Conservation (phyloP, 1,140 invertebrate genomes). For the Brachionus rotundiformis region DNA sequence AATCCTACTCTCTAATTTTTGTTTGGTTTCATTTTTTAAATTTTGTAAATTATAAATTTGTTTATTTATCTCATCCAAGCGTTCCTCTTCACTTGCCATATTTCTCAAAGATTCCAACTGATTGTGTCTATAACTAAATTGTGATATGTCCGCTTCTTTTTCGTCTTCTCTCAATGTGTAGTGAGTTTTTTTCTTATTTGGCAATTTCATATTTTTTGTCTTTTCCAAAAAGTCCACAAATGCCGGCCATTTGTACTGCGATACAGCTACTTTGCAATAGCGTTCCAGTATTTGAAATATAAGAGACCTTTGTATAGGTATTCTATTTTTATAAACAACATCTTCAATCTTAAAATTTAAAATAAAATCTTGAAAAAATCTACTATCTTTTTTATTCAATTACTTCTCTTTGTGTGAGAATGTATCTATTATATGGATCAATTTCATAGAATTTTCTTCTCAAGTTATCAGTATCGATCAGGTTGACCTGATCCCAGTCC, state of each 20-base stretch:
- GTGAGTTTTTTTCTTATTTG: slow-evolving; percentile 42
- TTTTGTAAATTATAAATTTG: slow-evolving; percentile 51
- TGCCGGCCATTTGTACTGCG: slow-evolving; percentile 47
- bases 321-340: slow-evolving; percentile 49
- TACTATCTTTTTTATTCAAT: not conserved
- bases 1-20: slow-evolving; percentile 26
- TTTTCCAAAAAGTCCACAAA: slow-evolving; percentile 52
- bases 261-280: slow-evolving; percentile 24
- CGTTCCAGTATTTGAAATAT: slow-evolving; percentile 51
- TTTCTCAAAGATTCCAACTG: slow-evolving; percentile 43
- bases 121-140: slow-evolving; percentile 22
- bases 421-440: slow-evolving; percentile 47
- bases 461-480: slow-evolving; percentile 38
- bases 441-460: slow-evolving; percentile 49
- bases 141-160: not conserved
- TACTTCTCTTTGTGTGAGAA: slow-evolving; percentile 45
- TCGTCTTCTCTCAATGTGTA: slow-evolving; percentile 43
- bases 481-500: slow-evolving; percentile 50
- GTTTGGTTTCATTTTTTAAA: slow-evolving; percentile 45
- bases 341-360: slow-evolving; percentile 32
- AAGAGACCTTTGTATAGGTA: slow-evolving; percentile 48
- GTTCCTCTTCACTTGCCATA: slow-evolving; percentile 47
- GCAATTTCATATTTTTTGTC: slow-evolving; percentile 31
- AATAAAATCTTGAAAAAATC: not conserved
- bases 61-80: slow-evolving; percentile 36